phyloP scores from a whole-genome alignment of 2,888 invertebrate genomes.

The Dolichopus griseipennis region DNA sequence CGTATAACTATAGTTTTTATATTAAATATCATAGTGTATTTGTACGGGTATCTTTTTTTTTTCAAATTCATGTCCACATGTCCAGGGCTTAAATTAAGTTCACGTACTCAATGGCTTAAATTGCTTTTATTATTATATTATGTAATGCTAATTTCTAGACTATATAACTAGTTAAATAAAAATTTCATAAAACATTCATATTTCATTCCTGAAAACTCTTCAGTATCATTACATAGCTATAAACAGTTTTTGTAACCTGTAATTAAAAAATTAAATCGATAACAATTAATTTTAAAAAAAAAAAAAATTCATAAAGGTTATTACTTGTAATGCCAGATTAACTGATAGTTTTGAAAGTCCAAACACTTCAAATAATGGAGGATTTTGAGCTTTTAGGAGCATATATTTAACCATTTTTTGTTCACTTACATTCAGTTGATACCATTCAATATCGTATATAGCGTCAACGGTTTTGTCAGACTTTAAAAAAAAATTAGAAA shows the following conservation, averaged over 20 bases:
- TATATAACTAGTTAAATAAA: too few relatives aligned
- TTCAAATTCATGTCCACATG: too few relatives aligned
- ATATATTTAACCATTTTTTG: slow-evolving; percentile 2
- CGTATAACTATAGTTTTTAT: too few relatives aligned
- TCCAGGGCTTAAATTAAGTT: too few relatives aligned
- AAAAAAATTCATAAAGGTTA: neutral
- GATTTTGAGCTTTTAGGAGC: slow-evolving; percentile 7
- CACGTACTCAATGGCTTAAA: too few relatives aligned
- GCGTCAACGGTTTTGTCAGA: neutral
- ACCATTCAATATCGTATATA: slow-evolving; percentile 9
- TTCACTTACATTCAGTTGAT: neutral
- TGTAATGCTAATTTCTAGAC: too few relatives aligned
- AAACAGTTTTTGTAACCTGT: slow-evolving; percentile 11
- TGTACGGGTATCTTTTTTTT: too few relatives aligned
- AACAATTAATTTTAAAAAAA: neutral
- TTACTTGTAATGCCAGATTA: neutral
- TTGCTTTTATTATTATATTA: too few relatives aligned
- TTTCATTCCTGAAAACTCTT: too few relatives aligned
- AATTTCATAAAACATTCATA: too few relatives aligned
- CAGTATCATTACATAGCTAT: slow-evolving; percentile 7
- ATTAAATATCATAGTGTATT: too few relatives aligned
- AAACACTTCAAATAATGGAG: neutral
- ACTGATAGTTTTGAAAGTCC: slow-evolving; percentile 3
- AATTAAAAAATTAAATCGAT: neutral
- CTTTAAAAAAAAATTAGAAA: neutral